phyloP scores from a whole-genome alignment of 2,113 vertebrate genomes.

The Tangachromis dhanisi region DNA sequence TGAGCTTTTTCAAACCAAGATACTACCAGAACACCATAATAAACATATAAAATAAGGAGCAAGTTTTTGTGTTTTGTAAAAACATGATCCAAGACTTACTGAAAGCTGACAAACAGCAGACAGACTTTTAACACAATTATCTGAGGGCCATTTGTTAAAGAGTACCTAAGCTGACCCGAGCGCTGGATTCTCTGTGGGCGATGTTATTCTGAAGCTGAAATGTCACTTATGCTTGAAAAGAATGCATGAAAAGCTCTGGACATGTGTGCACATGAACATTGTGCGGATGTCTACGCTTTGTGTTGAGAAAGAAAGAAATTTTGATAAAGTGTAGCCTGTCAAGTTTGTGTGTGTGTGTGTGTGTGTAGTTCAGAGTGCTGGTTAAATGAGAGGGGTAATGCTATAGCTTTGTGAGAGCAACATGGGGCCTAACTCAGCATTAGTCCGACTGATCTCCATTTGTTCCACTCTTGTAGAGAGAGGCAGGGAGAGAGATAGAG shows the following conservation, averaged over 20 bases:
- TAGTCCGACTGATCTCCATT: constrained; percentile 60
- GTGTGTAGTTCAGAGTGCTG: constrained; percentile 22
- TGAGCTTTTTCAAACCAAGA: not conserved
- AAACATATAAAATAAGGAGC: not conserved
- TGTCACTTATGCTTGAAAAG: not conserved
- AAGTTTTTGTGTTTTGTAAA: not conserved
- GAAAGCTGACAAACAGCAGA: not conserved
- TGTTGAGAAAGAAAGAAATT: not conserved
- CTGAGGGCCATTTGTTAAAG: not conserved
- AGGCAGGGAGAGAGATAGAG: not conserved
- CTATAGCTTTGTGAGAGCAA: constrained; percentile 48
- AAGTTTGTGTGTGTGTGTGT: not conserved
- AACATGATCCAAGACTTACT: not conserved
- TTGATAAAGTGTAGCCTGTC: constrained; percentile 29
- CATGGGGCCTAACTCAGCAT: constrained; percentile 56
- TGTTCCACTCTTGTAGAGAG: constrained; percentile 43
- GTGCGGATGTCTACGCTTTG: not conserved
- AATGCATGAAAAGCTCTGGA: not conserved
- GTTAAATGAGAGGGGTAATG: constrained; percentile 58
- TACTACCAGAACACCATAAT: not conserved
- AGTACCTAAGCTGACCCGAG: not conserved
- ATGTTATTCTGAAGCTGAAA: not conserved
- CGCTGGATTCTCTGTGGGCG: not conserved
- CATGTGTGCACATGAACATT: not conserved
- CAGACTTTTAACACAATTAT: not conserved